Base-by-base conservation (phyloP, 2,888 invertebrate genomes). In the Syrista parreyssii region DNA sequence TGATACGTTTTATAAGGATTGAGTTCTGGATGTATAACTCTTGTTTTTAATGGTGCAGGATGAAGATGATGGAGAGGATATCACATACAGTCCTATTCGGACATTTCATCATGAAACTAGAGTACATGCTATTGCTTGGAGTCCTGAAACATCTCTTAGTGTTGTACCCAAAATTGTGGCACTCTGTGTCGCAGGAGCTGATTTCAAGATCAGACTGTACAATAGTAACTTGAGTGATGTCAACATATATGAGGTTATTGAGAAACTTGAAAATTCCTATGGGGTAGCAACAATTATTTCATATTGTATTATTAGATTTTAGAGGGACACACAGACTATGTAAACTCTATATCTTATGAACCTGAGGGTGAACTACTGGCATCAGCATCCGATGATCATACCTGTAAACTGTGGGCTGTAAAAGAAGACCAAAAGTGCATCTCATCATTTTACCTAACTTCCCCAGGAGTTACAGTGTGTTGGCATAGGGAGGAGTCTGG, bases 361-460 rank as follows among this genome's bases (percentile, higher is more conserved):
- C 93, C 94, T 23, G 94, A 94, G 78, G 95, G 95, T 35, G 93
- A 93, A 78, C 93, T 93, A 83, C 89, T 96, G 76, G 96, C 95
- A 30, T 96, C 96, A n/a, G 95, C 94, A 1, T 95, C 96, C 83
- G 96, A 96, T 91, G 96, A 96, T 89, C 94, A 95, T 82, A 95
- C 95, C 0, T 96, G 95, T 85, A 93, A 94, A 85, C 91, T 96
- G 36, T 96, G 96, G 96, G 91, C 91, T 40, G 88, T 92, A 6
- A 92, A 92, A 78, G 92, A 92, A 12, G 92, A 93, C 40, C 92
- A 92, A 79, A 92, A 93, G 82, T 93, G 93, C 84, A 89, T 93
- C 34, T 92, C 93, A 9, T 93, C 93, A 68, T 95, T 96, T 86
- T 92, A 93, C 79, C 91, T 96, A 32, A 93, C 93, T 34, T 95